A percentile compares a stretch with the other conserved stretches of the same genome.
These are phyloP conservation scores for Pangasius djambal DNA, from an alignment of 2,797 vertebrate species.

Conservation along the genomic window DNA sequence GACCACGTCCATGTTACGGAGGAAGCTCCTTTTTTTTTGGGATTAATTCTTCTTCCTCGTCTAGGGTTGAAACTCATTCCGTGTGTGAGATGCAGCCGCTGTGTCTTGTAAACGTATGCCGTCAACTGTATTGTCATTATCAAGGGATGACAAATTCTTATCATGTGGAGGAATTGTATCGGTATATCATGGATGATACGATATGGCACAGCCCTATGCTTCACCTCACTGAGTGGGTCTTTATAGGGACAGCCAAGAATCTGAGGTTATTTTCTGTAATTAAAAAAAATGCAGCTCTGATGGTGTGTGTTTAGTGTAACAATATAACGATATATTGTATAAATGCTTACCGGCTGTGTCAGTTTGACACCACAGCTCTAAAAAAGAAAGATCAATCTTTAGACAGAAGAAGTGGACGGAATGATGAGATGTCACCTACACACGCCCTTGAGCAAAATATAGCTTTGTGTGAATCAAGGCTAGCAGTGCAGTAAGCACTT, in stretches of 20 bases:
- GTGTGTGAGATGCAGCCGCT: too few relatives aligned
- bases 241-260: neutral
- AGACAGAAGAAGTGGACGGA: neutral
- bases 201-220: too few relatives aligned
- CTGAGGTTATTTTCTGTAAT: neutral
- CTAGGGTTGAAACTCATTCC: too few relatives aligned
- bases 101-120: too few relatives aligned
- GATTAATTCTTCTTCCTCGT: too few relatives aligned
- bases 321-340: neutral
- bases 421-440: neutral
- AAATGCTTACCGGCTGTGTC: neutral
- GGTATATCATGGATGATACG: too few relatives aligned
- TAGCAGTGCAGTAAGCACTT: neutral
- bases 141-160: too few relatives aligned
- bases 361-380: neutral
- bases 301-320: neutral
- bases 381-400: too few relatives aligned
- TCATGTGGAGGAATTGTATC: too few relatives aligned
- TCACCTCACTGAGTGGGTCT: neutral
- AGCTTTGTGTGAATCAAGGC: slow-evolving; percentile 5
- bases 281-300: neutral
- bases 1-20: too few relatives aligned
- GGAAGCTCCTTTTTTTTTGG: too few relatives aligned
- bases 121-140: too few relatives aligned
- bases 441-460: slow-evolving; percentile 15